phyloP scores from a whole-genome alignment of 2,797 vertebrate genomes.

The Merluccius polli region DNA sequence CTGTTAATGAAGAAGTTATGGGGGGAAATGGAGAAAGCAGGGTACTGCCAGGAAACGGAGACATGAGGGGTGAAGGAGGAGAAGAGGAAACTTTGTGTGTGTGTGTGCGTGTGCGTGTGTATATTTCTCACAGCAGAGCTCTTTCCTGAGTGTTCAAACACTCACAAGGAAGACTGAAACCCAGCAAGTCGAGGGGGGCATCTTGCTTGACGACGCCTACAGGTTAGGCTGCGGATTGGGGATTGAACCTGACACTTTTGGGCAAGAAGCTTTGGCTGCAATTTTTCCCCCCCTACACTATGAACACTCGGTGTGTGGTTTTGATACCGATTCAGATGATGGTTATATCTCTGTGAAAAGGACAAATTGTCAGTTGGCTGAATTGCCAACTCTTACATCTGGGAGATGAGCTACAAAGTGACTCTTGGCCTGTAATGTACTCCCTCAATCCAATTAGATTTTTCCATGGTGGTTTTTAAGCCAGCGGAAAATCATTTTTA shows the following conservation, averaged over 20 bases:
- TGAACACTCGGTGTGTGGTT: background rate
- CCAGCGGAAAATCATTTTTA: background rate
- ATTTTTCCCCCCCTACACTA: background rate
- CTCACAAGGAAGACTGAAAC: background rate
- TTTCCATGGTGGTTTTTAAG: background rate
- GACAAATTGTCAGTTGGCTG: background rate
- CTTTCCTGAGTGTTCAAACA: background rate
- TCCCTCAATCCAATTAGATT: constrained; percentile 1
- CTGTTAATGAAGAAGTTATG: constrained; percentile 8
- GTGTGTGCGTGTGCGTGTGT: background rate
- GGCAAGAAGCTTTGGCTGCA: background rate
- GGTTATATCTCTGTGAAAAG: background rate
- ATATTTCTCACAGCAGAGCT: too few relatives aligned
- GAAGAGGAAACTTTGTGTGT: background rate
- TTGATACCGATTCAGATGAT: background rate
- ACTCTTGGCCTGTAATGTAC: background rate
- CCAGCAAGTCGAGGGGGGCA: background rate
- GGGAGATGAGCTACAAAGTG: background rate
- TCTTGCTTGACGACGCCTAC: too few relatives aligned
- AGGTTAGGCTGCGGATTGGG: background rate
- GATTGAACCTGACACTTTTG: background rate
- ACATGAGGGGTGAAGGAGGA: background rate
- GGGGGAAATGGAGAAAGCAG: background rate
- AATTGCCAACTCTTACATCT: background rate
- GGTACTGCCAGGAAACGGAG: background rate